These are phyloP conservation scores for Rousettus madagascariensis DNA, from an alignment of 2,797 vertebrate species.

Conservation along the genomic window DNA sequence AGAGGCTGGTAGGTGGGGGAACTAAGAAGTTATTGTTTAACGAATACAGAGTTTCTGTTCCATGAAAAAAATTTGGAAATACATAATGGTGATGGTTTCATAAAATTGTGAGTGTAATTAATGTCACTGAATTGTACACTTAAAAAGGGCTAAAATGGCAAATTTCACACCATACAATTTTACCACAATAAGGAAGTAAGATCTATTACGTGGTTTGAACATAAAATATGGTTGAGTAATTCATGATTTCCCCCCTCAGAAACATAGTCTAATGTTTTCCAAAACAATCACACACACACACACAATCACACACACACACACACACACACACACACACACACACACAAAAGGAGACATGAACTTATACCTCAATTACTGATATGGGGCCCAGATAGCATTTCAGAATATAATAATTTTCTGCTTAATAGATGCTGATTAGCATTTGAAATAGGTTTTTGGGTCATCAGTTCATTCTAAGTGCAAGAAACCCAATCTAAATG, in stretches of 20 bases:
- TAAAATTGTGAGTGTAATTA: not conserved
- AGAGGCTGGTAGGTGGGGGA: not conserved
- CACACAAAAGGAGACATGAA: not conserved
- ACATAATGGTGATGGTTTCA: not conserved
- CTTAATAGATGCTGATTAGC: constrained; percentile 38
- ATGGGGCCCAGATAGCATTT: not conserved
- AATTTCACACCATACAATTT: not conserved
- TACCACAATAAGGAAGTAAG: not conserved
- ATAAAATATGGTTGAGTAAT: not conserved
- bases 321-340: too few relatives aligned
- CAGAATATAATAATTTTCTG: constrained; percentile 15
- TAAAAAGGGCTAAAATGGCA: not conserved
- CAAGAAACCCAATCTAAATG: constrained; percentile 43
- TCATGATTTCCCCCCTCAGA: not conserved
- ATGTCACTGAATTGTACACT: not conserved
- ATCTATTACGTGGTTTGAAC: not conserved
- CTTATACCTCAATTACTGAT: not conserved
- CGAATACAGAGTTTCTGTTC: not conserved
- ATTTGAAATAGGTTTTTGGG: constrained; percentile 73
- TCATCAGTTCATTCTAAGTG: constrained; percentile 48
- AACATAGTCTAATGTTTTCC: not conserved
- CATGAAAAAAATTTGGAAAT: not conserved
- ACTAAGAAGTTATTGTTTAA: not conserved
- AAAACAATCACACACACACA: not conserved
- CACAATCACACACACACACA: not conserved